Evolutionary conservation across 64 coral and sea anemone genomes (phyloP).

Genomic region (Trachythela sp.): DNA sequence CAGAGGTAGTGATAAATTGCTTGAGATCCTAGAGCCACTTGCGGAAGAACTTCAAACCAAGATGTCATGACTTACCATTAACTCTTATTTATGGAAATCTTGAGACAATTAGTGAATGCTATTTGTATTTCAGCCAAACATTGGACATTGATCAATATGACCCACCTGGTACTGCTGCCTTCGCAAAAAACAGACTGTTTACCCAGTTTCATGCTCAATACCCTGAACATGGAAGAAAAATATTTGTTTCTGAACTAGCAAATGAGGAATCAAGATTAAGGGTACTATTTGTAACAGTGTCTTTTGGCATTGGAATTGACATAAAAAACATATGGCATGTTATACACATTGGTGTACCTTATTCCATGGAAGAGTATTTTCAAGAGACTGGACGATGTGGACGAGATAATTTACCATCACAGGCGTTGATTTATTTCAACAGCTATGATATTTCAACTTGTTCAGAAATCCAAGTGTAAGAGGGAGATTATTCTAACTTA

Average conservation of each 20-base stretch:
- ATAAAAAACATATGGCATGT: constrained; percentile 40
- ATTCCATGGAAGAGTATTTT: constrained; percentile 57
- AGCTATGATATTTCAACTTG: constrained; percentile 40
- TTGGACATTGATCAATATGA: not conserved
- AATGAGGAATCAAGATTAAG: constrained; percentile 42
- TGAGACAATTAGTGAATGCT: constrained; percentile 15
- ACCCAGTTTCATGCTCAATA: constrained; percentile 15
- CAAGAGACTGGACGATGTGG: constrained; percentile 60
- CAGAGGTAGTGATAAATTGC: not conserved
- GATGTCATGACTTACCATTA: not conserved
- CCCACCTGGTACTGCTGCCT: not conserved
- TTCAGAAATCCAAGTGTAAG: constrained; percentile 9
- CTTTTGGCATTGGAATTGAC: constrained; percentile 66
- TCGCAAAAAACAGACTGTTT: constrained; percentile 14
- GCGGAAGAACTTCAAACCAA: not conserved
- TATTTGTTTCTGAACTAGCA: not conserved
- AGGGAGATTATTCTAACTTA: constrained; percentile 46
- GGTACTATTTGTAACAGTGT: constrained; percentile 63
- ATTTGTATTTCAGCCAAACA: not conserved
- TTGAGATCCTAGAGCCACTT: not conserved
- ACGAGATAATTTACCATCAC: constrained; percentile 39
- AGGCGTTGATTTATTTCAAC: constrained; percentile 26
- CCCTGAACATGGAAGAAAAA: not conserved
- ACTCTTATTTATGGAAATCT: not conserved
- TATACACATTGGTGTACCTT: constrained; percentile 69